Evolutionary conservation across 2,888 invertebrate genomes (phyloP).

Genomic region (Apotomis betuletana): DNA sequence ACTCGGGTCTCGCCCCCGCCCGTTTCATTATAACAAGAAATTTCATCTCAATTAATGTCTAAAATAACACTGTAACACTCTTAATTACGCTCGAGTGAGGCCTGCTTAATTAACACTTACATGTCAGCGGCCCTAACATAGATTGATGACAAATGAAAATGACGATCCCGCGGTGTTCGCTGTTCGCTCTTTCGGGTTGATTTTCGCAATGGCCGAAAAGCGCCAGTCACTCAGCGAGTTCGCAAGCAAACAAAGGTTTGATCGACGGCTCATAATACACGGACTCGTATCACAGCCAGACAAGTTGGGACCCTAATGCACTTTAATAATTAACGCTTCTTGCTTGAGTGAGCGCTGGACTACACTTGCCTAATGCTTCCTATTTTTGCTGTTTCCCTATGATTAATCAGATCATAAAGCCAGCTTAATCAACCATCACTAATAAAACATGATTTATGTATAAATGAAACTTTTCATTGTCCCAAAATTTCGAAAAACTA

Average conservation of each 20-base stretch:
- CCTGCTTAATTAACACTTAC: conserved; percentile 83
- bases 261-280: conserved; percentile 65
- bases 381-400: conserved; percentile 27
- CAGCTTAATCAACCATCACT: background rate
- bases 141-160: conserved; percentile 84
- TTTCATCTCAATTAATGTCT: conserved; percentile 84
- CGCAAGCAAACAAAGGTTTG: conserved; percentile 68
- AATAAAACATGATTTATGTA: too few relatives aligned
- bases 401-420: background rate
- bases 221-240: conserved; percentile 77
- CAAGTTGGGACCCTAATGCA: conserved; percentile 75
- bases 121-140: conserved; percentile 81
- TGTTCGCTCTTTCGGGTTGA: conserved; percentile 69
- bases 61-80: conserved; percentile 83
- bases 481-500: background rate
- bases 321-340: conserved; percentile 76
- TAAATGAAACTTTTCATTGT: background rate
- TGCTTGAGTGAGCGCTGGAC: conserved; percentile 47
- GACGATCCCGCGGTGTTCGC: conserved; percentile 68
- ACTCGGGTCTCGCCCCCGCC: conserved; percentile 55
- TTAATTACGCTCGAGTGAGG: conserved; percentile 82
- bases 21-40: conserved; percentile 79
- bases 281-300: conserved; percentile 70
- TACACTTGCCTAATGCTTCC: conserved; percentile 25
- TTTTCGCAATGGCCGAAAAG: conserved; percentile 67